Evolutionary conservation across 1,140 invertebrate genomes (phyloP).

Genomic region (Bombus balteatus): DNA sequence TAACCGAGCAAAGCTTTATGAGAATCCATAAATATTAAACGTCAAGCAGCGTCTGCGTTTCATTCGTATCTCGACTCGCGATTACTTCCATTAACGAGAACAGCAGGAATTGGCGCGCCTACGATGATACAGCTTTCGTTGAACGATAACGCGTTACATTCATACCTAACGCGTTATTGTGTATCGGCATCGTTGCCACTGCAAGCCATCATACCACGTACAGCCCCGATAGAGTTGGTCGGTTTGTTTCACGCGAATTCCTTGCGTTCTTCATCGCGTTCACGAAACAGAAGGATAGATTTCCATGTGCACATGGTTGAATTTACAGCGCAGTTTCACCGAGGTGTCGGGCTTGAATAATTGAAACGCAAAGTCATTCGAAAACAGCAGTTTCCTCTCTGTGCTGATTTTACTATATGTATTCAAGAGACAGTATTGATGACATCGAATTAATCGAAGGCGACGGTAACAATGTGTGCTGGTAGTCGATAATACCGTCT

Average conservation of each 20-base stretch:
- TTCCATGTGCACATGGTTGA: not conserved
- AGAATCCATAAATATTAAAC: constrained; percentile 3
- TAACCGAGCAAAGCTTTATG: not conserved
- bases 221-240: not conserved
- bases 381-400: constrained; percentile 2
- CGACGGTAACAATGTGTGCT: not conserved
- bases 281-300: no score
- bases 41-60: not conserved
- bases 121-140: not conserved
- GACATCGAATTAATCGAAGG: not conserved
- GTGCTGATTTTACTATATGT: not conserved
- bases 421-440: no score
- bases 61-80: no score
- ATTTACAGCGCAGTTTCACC: not conserved
- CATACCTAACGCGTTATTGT: not conserved
- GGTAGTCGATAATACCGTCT: not conserved
- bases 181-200: not conserved
- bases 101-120: not conserved
- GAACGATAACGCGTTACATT: not conserved
- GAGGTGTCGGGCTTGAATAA: not conserved
- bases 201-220: not conserved
- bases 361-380: not conserved
- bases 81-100: constrained; percentile 1
- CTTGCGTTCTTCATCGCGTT: not conserved
- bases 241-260: not conserved